These are phyloP conservation scores for Drosophila meridiana DNA, from an alignment of 2,888 invertebrate genomes.

Conservation along the genomic window DNA sequence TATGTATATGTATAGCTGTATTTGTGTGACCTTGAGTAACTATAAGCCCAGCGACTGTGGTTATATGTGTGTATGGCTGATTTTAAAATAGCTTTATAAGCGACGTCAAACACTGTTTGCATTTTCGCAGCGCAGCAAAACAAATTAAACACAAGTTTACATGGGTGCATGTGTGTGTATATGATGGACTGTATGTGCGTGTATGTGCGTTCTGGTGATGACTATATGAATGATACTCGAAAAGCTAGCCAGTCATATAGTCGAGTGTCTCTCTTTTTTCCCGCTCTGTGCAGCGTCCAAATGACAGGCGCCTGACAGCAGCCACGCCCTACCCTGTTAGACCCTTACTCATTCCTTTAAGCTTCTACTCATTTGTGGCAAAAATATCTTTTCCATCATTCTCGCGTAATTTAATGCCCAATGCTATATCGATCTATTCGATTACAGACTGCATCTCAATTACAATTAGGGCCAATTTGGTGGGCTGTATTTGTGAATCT, in stretches of 20 bases:
- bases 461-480: slow-evolving; percentile 69
- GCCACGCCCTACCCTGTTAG: neutral
- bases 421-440: slow-evolving; percentile 51
- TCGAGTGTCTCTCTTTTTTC: slow-evolving; percentile 32
- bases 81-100: slow-evolving; percentile 74
- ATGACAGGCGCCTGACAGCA: slow-evolving; percentile 28
- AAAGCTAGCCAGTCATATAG: slow-evolving; percentile 38
- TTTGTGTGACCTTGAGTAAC: slow-evolving; percentile 52
- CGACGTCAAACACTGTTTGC: slow-evolving; percentile 56
- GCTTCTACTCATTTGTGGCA: neutral
- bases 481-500: slow-evolving; percentile 2
- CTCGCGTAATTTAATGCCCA: slow-evolving; percentile 56
- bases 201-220: slow-evolving; percentile 35
- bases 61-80: slow-evolving; percentile 14
- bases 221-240: slow-evolving; percentile 61
- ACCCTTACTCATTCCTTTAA: neutral
- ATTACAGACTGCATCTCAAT: slow-evolving; percentile 61
- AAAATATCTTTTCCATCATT: slow-evolving; percentile 29
- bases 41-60: slow-evolving; percentile 22
- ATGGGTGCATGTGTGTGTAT: slow-evolving; percentile 10
- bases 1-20: neutral
- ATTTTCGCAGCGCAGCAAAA: slow-evolving; percentile 53
- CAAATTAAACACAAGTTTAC: slow-evolving; percentile 51
- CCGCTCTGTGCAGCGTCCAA: slow-evolving; percentile 15
- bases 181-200: neutral